Evolutionary conservation across 2,888 invertebrate genomes (phyloP), one percentile per base, ranked within the genome.

Genomic region (Drosophila falleni): DNA sequence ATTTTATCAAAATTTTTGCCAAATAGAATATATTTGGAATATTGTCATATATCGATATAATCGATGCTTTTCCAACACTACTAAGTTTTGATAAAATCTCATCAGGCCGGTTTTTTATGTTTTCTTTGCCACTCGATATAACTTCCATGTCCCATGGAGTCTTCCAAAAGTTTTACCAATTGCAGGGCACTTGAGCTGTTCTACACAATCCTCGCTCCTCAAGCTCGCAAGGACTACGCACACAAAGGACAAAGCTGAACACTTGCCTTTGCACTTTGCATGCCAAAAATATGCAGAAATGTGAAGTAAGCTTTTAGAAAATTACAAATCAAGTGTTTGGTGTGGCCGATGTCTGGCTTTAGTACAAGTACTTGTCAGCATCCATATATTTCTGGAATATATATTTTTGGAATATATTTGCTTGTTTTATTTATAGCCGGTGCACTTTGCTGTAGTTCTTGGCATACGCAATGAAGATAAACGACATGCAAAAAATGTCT

Each of bases 401-500:
- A 74, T 65, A 83, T 16, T 51, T 50, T 55, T 55, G 50, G 75
- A 35, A 54, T 71, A 74, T 65, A 83, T 54, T 78, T 84, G 42
- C 62, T 65, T 67, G 47, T 47, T 76, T 88, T 74, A 85, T 89
- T 81, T 87, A 81, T 83, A 84, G 68, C 60, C 76, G 61, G 63
- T 89, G 86, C 73, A 79, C 68, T 77, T 54, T 65, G 61, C 83
- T 72, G 84, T 73, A 65, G 85, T 84, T 73, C 78, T 78, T 84
- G 88, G 87, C 86, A 81, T 70, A 75, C 80, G 83, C 81, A 90
- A 90, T 90, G 86, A 86, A 86, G 86, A 90, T 90, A 84, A 89
- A 90, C 89, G 90, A 90, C 79, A 90, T 87, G 76, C 89, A 89
- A 84, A 90, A 88, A 90, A 79, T 71, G 85, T 84, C 85, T 85